A percentile compares a stretch with the other conserved stretches of the same genome.
Evolutionary conservation across 2,888 invertebrate species (phyloP).

Genomic region (Sminthurinus aureus): DNA sequence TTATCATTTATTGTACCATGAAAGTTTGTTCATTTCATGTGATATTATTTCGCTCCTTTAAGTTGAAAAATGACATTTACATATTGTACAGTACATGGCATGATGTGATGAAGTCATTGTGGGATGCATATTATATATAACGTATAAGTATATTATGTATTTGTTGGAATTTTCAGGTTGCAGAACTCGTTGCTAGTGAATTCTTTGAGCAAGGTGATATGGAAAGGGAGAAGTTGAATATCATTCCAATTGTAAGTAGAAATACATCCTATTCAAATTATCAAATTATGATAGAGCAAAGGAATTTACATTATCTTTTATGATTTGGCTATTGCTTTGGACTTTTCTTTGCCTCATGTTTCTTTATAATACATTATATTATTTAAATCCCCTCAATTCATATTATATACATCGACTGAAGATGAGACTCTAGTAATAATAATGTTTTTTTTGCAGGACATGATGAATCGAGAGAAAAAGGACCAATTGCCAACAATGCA

Average conservation of each 20-base stretch:
- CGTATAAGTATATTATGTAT: too few species aligned
- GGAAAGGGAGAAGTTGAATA: constrained; percentile 63
- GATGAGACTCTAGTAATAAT: constrained; percentile 10
- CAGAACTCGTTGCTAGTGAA: constrained; percentile 65
- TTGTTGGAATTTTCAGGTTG: constrained; percentile 62
- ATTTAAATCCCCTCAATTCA: too few species aligned
- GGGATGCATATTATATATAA: too few species aligned
- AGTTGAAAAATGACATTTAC: too few species aligned
- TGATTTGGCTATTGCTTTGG: background rate
- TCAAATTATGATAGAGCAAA: too few species aligned
- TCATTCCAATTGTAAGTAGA: constrained; percentile 64
- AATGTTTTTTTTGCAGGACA: constrained; percentile 70
- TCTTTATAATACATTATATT: background rate
- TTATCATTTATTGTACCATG: background rate
- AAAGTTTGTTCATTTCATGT: too few species aligned
- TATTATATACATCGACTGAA: too few species aligned
- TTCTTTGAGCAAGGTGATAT: constrained; percentile 66
- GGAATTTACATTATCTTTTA: too few species aligned
- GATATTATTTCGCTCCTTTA: too few species aligned
- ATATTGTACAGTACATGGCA: too few species aligned
- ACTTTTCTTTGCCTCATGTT: background rate
- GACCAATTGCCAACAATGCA: constrained; percentile 94
- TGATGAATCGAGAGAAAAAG: constrained; percentile 95
- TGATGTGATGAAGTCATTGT: too few species aligned
- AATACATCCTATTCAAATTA: background rate